Base-by-base conservation (phyloP, 2,888 invertebrate species). In the Pristionchus entomophagus region DNA sequence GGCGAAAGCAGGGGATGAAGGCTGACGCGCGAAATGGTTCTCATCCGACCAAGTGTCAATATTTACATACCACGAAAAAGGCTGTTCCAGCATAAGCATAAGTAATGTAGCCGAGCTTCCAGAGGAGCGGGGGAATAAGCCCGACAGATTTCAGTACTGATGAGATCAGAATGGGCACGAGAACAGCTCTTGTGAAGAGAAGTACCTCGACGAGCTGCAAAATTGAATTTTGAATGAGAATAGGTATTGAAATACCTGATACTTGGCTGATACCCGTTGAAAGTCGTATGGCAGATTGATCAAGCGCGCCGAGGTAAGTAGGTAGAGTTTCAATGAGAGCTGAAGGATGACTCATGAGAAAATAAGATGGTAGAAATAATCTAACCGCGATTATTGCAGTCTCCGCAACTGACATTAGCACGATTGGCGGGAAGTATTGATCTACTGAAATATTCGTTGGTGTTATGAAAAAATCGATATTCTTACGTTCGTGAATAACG, bases 161-260 rank as follows among this genome's bases (percentile, higher is more conserved):
- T 12, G 78, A 80, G 14, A 80, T 49, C 0, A 80, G 32, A 51
- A 80, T 51, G 29, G 78, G 41, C 4, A 41, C 41, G 5, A 80
- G 78, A 10, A 80, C 51, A 2, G 78, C 78, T 22, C 51, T 1
- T 1, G 78, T 80, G 78, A 80, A 80, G 17, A 32, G 32, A 6
- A 80, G 32, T 5, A 80, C 78, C 22, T 80, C 78, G 32, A n/a
- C 51, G 17, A 80, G 41, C 78, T 80, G 32, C 17, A 51, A 51
- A 49, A 19, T 6, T 0, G 17, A 45, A 45, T 14, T 56, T 14
- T n/a, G 22, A 22, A 56, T 56, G 56, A 56, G 45, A 56, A 22
- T 56, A 14, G n/a, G 17, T 56, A 45, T 45, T 45, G 45, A 45
- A 45, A 45, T 45, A 80, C 78, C 51, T 80, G 78, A 35, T 80